Percentiles rank a stretch among this genome's conserved stretches.
Conservation (phyloP, 2,113 vertebrate species). For the Danio rerio region DNA sequence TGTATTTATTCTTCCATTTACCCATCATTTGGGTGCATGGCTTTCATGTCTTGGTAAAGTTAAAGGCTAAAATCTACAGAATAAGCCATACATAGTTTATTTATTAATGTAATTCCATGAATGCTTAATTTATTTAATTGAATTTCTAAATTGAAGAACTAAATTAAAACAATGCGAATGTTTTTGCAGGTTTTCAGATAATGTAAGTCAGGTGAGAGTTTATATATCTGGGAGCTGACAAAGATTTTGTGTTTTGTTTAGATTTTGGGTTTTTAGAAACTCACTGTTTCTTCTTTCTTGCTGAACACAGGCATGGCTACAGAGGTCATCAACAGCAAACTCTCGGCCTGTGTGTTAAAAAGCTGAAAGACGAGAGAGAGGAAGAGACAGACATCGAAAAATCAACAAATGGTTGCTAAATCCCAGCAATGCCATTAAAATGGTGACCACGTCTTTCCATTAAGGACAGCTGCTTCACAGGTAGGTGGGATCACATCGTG, state of each 20-base stretch:
- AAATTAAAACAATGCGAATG: no score
- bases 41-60: no score
- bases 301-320: slow-evolving; percentile 98
- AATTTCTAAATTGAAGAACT: neutral
- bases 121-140: no score
- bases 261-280: slow-evolving; percentile 49
- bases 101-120: no score
- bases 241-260: neutral
- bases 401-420: neutral
- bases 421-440: neutral
- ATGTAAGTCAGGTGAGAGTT: neutral
- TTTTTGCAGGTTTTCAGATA: neutral
- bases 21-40: no score
- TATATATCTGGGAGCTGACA: neutral
- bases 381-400: neutral
- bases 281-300: slow-evolving; percentile 95
- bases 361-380: slow-evolving; percentile 73
- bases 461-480: neutral
- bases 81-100: no score
- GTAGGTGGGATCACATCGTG: neutral
- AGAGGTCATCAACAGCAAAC: slow-evolving; percentile 89
- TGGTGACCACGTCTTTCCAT: neutral
- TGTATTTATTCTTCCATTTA: no score
- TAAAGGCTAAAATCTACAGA: no score
- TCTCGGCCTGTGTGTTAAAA: slow-evolving; percentile 86